These are phyloP conservation scores for silkworm (Bombyx mori) DNA, from an alignment of 1,140 invertebrate species.

Conservation along the genomic window DNA sequence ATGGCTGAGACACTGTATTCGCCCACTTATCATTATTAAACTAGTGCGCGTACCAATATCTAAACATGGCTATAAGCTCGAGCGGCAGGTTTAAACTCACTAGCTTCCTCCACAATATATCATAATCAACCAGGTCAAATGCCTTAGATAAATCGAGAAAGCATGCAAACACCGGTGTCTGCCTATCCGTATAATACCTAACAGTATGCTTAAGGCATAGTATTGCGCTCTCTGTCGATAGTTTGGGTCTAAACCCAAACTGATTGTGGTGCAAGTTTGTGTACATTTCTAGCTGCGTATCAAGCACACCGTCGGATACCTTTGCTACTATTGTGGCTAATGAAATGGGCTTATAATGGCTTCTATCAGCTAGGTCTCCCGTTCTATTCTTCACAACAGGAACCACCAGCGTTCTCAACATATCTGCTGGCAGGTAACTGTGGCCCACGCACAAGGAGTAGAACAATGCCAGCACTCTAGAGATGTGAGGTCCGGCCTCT, in stretches of 20 bases:
- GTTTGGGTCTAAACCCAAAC: constrained; percentile 10
- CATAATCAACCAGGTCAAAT: constrained; percentile 8
- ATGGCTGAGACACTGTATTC: background rate
- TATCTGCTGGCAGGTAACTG: constrained; percentile 8
- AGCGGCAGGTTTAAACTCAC: background rate
- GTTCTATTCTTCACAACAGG: constrained; percentile 2
- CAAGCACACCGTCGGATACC: constrained; percentile 12
- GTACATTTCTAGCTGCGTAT: constrained; percentile 6
- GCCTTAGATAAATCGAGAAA: constrained; percentile 7
- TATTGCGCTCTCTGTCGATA: constrained; percentile 8
- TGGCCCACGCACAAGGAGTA: constrained; percentile 7
- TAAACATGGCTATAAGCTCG: background rate
- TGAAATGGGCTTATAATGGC: constrained; percentile 12
- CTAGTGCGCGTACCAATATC: background rate
- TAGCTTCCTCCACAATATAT: background rate
- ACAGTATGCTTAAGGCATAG: background rate
- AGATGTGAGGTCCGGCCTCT: background rate
- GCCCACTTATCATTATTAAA: background rate
- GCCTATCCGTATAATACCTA: background rate
- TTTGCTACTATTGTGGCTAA: constrained; percentile 12
- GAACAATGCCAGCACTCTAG: background rate
- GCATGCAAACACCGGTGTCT: background rate
- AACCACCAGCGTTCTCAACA: constrained; percentile 5
- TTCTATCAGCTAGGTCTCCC: background rate
- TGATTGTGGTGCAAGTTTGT: constrained; percentile 7